Base-by-base conservation (phyloP, 1,140 invertebrate species). In the Lysiphlebus fabarum region DNA sequence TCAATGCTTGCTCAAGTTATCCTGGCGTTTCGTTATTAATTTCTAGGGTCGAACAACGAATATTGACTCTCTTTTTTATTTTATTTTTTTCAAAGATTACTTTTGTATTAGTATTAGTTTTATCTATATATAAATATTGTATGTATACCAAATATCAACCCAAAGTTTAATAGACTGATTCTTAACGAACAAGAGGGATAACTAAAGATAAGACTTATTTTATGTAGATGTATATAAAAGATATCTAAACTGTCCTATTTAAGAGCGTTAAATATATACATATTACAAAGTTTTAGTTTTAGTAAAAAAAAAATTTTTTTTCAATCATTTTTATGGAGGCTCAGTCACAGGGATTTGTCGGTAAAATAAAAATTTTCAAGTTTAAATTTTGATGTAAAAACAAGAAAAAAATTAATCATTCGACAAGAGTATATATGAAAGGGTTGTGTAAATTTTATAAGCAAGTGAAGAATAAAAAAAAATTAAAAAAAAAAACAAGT, bases 11-110 rank as follows among this genome's bases (percentile, higher is more conserved):
- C 45, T 51, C 37, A 42, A 53, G 41, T 51, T 41, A 33, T n/a
- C 54, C 54, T 55, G 48, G 53, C 59, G 59, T 61, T 56, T 61
- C 59, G 54, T 61, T 61, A 61, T 61, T 61, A 61, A 61, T 61
- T 61, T 61, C 59, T 49, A 61, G 59, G 58, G 43, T 60, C 53
- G 58, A 55, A 44, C 45, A 41, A 36, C 6, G 17, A 51, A n/a
- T 12, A 49, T 55, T 44, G 53, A 60, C 58, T 60, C 58, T 36
- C 45, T 44, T 53, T 17, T 42, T 26, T 26, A 26, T 26, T 26
- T 26, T 26, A 26, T 26, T 26, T 26, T n/a, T 26, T 26, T 26
- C 17, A 26, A 26, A 26, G 17, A 1, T 26, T 26, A 26, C 17
- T 26, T 26, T 1, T 26, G 17, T 26, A 26, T 26, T 17, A 17